Evolutionary conservation across 2,113 vertebrate species (phyloP).

Genomic region (Myotis davidii): DNA sequence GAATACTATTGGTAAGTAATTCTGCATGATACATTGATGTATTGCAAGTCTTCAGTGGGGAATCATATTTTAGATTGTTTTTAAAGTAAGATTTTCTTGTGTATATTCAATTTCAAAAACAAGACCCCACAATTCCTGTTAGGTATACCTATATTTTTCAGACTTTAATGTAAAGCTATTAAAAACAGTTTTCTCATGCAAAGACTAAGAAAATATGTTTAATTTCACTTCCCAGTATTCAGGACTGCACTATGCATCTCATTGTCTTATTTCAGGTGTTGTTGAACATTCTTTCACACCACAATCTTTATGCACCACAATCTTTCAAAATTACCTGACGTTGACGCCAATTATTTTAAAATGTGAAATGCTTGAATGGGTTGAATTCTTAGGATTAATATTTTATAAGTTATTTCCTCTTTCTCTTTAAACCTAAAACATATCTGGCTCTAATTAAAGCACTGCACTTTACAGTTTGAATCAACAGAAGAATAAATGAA

Average conservation of each 20-base stretch:
- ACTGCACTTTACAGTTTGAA: not conserved
- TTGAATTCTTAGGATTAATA: constrained; percentile 26
- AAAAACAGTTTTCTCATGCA: not conserved
- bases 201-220: not conserved
- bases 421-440: not conserved
- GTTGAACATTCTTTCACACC: not conserved
- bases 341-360: constrained; percentile 56
- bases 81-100: not conserved
- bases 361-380: constrained; percentile 30
- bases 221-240: not conserved
- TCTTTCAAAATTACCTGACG: constrained; percentile 12
- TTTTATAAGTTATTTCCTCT: constrained; percentile 36
- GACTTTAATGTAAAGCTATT: not conserved
- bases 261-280: not conserved
- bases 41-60: not conserved
- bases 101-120: not conserved
- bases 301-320: not conserved
- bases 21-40: not conserved
- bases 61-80: not conserved
- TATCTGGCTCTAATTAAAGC: constrained; percentile 47
- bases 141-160: not conserved
- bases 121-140: not conserved
- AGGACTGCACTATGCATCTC: not conserved
- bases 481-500: constrained; percentile 37
- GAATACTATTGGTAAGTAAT: not conserved